Conservation (phyloP, 2,113 vertebrate genomes). For the Puntigrus tetrazona region DNA sequence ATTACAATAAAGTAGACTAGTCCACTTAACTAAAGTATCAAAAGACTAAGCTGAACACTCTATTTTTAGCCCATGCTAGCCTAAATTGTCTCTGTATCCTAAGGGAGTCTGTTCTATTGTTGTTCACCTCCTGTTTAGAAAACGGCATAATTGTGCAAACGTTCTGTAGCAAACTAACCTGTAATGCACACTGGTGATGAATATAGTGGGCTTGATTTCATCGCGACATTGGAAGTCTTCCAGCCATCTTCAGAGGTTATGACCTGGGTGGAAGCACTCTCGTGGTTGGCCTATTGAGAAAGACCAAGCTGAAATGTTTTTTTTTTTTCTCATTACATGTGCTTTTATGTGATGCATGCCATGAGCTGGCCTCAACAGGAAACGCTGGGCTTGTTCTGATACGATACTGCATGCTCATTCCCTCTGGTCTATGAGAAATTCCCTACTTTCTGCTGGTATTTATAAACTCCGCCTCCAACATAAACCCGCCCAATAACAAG, state of each 20-base stretch:
- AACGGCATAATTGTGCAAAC: neutral
- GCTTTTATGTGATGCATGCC: slow-evolving; percentile 7
- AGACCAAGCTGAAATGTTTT: neutral
- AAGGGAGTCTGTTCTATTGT: slow-evolving; percentile 18
- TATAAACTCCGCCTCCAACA: slow-evolving; percentile 28
- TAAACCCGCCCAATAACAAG: slow-evolving; percentile 69
- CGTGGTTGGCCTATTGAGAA: neutral
- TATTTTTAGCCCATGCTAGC: neutral
- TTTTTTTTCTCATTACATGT: neutral
- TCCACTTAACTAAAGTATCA: neutral
- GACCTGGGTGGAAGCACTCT: slow-evolving; percentile 18
- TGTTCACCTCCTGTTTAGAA: slow-evolving; percentile 35
- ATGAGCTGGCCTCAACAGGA: slow-evolving; percentile 58
- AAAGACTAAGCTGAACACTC: neutral
- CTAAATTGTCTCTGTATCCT: neutral
- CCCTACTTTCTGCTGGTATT: neutral
- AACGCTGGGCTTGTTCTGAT: slow-evolving; percentile 59
- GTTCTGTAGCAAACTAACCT: neutral
- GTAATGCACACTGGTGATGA: neutral
- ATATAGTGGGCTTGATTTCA: neutral
- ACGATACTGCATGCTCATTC: slow-evolving; percentile 41
- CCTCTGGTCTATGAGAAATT: slow-evolving; percentile 23
- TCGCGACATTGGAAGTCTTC: slow-evolving; percentile 10
- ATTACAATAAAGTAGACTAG: neutral
- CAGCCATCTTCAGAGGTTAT: neutral